phyloP scores from a whole-genome alignment of 1,140 invertebrate genomes.

The Scaptomyza montana region DNA sequence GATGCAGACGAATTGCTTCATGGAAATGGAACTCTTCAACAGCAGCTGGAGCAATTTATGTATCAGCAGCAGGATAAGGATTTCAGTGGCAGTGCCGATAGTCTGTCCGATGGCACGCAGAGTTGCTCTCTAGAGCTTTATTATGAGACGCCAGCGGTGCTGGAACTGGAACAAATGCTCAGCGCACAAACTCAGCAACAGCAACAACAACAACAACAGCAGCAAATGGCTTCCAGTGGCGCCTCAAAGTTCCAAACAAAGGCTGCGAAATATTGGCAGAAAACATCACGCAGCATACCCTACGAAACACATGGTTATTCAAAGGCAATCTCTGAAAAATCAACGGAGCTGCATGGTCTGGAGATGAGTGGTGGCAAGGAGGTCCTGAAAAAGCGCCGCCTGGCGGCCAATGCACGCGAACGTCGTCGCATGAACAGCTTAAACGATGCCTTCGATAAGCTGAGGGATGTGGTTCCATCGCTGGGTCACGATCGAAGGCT shows the following conservation, averaged over 20 bases:
- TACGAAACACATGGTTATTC: constrained; percentile 30
- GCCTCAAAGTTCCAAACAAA: constrained; percentile 43
- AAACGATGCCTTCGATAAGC: constrained; percentile 91
- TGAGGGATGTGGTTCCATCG: constrained; percentile 91
- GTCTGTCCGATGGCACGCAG: constrained; percentile 57
- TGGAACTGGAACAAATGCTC: constrained; percentile 66
- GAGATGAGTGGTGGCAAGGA: constrained; percentile 55
- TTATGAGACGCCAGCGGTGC: constrained; percentile 52
- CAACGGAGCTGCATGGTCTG: not conserved
- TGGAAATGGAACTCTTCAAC: constrained; percentile 42
- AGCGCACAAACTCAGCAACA: constrained; percentile 47
- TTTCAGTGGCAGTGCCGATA: constrained; percentile 52
- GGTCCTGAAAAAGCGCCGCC: constrained; percentile 86
- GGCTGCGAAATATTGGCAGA: constrained; percentile 51
- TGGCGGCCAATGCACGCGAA: constrained; percentile 92
- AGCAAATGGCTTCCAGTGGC: not conserved
- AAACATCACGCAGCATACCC: constrained; percentile 51
- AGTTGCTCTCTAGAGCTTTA: constrained; percentile 53
- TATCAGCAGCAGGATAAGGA: constrained; percentile 47
- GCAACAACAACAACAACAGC: constrained; percentile 13
- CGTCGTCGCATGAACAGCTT: constrained; percentile 92
- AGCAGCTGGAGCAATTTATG: constrained; percentile 61
- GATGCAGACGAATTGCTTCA: constrained; percentile 13
- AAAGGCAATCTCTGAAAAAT: not conserved
- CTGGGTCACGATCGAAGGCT: constrained; percentile 90